Percentiles rank a stretch among this genome's conserved stretches.
Evolutionary conservation across 2,888 invertebrate genomes (phyloP).

Genomic region (Colletes collaris): DNA sequence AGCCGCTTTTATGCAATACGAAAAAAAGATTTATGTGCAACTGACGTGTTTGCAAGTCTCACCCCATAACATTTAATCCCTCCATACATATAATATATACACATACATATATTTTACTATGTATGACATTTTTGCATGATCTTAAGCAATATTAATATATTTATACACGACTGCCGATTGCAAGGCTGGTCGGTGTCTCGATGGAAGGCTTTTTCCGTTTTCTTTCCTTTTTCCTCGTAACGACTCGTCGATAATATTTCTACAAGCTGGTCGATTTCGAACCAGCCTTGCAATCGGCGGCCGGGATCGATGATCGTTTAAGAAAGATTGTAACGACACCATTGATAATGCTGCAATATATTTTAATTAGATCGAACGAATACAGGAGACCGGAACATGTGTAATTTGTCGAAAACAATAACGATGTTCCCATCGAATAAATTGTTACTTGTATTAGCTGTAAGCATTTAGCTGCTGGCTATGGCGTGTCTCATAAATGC

Average conservation of each 20-base stretch:
- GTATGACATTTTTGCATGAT: conserved; percentile 79
- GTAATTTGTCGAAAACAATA: conserved; percentile 55
- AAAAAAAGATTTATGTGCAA: conserved; percentile 54
- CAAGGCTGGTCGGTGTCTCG: conserved; percentile 32
- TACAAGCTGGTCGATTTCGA: conserved; percentile 25
- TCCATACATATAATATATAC: conserved; percentile 77
- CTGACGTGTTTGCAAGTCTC: conserved; percentile 60
- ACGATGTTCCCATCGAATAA: conserved; percentile 36
- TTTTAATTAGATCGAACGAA: conserved; percentile 77
- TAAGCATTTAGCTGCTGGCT: not conserved
- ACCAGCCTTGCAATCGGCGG: conserved; percentile 41
- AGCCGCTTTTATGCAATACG: conserved; percentile 30
- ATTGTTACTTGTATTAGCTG: conserved; percentile 22
- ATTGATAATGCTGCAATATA: conserved; percentile 78
- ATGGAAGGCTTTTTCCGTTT: conserved; percentile 26
- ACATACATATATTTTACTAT: conserved; percentile 77
- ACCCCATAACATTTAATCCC: conserved; percentile 76
- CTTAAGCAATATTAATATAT: conserved; percentile 80
- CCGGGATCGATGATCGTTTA: conserved; percentile 71
- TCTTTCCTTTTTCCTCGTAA: not conserved
- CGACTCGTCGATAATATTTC: conserved; percentile 22
- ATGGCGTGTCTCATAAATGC: not conserved
- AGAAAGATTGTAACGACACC: conserved; percentile 75
- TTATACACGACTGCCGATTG: conserved; percentile 59
- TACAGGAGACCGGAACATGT: conserved; percentile 54